Evolutionary conservation across 2,797 vertebrate species (phyloP), one percentile per base, ranked within the genome.

Genomic region (Rhinogobio ventralis): DNA sequence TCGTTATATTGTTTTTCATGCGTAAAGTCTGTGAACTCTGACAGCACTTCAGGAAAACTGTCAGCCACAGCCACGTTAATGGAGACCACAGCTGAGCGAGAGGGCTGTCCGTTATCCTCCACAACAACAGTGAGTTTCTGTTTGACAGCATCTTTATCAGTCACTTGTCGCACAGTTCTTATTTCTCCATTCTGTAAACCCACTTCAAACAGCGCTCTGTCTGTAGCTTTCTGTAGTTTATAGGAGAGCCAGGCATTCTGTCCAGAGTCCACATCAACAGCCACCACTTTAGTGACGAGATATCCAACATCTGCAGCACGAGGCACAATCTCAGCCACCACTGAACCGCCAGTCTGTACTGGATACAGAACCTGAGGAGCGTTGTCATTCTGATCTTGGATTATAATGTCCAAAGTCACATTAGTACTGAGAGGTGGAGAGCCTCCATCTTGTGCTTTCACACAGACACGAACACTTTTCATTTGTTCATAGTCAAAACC

Each of bases 241-340:
- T 94, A 94, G 2, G 91, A 93, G 64, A 94, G 91, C 91, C 92
- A 94, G 73, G 93, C 91, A 36, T 94, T 95, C 86, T 93, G 93
- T 81, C 93, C 94, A 0, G 92, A 93, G 85, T 94, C 94, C 82
- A 86, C 87, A 87, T 95, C 94, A 33, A 94, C 93, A 0, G 93
- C 93, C 68, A 94, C 91, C 7, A 94, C 92, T 79, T 95, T 94
- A 25, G 92, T 92, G 42, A 95, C 92, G 13, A 94, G 89, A 78
- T 94, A 94, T 5, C 93, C 91, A 0, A 90, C 90, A 60, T 95
- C 93, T 23, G 93, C 91, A 0, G 91, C 92, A 71, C 90, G 90
- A 73, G 93, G 92, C 1, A 94, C 90, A 46, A 89, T 81, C 77
- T 89, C 88, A 79, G 89, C 80, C 66, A 88, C 84, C 5, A 51